These are phyloP conservation scores for Drosophila neutralis DNA, from an alignment of 2,888 invertebrate genomes.

Conservation along the genomic window DNA sequence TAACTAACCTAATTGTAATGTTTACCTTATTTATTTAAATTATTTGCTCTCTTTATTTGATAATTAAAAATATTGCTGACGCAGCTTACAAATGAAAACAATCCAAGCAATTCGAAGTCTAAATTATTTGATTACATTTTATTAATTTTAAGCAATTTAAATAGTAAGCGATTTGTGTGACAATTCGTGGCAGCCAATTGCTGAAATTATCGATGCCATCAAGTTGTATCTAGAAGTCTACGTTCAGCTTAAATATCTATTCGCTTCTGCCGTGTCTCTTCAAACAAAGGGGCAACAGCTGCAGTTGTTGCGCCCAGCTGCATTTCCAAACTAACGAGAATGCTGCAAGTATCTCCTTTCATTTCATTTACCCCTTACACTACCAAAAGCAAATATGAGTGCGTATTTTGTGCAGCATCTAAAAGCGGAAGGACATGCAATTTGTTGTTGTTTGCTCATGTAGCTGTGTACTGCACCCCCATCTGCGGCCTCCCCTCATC, in stretches of 20 bases:
- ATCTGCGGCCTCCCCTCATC: background rate
- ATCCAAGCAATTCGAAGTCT: background rate
- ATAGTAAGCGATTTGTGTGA: background rate
- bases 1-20: constrained; percentile 61
- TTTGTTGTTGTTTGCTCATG: constrained; percentile 76
- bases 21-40: constrained; percentile 76
- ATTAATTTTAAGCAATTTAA: background rate
- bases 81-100: constrained; percentile 17
- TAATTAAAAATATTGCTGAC: constrained; percentile 49
- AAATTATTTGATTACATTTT: background rate
- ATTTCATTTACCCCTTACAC: constrained; percentile 36
- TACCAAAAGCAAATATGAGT: constrained; percentile 73
- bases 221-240: background rate
- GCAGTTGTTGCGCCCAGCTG: constrained; percentile 28
- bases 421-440: constrained; percentile 78
- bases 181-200: background rate
- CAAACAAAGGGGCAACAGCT: constrained; percentile 43
- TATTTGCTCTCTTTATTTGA: constrained; percentile 55
- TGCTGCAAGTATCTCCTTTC: constrained; percentile 55
- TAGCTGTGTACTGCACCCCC: constrained; percentile 38
- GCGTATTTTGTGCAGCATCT: constrained; percentile 74
- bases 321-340: constrained; percentile 18
- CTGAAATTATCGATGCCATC: background rate
- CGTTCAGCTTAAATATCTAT: constrained; percentile 15
- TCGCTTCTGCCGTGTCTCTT: constrained; percentile 1